These are phyloP conservation scores for Drosophila vallismaia DNA, from an alignment of 2,888 invertebrate species.

Conservation along the genomic window DNA sequence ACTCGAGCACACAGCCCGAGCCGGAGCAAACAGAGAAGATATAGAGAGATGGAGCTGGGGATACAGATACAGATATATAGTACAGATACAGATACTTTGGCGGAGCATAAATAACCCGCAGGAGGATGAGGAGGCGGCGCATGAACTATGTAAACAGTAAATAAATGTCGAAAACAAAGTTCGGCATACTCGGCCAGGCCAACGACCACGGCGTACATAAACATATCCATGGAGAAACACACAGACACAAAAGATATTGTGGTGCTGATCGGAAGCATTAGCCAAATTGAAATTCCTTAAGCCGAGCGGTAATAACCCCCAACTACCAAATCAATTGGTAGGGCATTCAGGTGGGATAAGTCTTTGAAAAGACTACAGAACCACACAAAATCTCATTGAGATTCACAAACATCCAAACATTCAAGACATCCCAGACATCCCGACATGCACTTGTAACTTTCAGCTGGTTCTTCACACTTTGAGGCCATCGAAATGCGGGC, in stretches of 20 bases:
- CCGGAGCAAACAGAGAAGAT: slow-evolving; percentile 35
- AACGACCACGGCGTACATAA: slow-evolving; percentile 52
- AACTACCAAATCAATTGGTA: slow-evolving; percentile 58
- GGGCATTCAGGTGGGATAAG: slow-evolving; percentile 69
- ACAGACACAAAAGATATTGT: slow-evolving; percentile 14
- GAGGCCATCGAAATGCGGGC: slow-evolving; percentile 59
- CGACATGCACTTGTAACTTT: slow-evolving; percentile 44
- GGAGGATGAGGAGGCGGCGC: slow-evolving; percentile 12
- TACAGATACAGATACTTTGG: slow-evolving; percentile 28
- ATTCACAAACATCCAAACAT: slow-evolving; percentile 11
- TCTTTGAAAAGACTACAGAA: slow-evolving; percentile 50
- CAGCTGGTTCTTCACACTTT: slow-evolving; percentile 38
- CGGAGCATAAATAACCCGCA: slow-evolving; percentile 38
- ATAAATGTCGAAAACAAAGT: slow-evolving; percentile 57
- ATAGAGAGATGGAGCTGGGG: slow-evolving; percentile 26
- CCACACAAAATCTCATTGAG: neutral
- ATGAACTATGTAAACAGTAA: slow-evolving; percentile 70
- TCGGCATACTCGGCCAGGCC: slow-evolving; percentile 48
- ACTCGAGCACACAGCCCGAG: slow-evolving; percentile 21
- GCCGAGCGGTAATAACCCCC: slow-evolving; percentile 64
- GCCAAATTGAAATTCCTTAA: slow-evolving; percentile 69
- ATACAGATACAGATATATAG: slow-evolving; percentile 28
- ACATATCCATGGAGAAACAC: slow-evolving; percentile 7
- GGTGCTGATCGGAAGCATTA: slow-evolving; percentile 39
- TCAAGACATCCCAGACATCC: slow-evolving; percentile 4